Conservation (phyloP, 2,113 vertebrate genomes). For the Eidolon helvum region DNA sequence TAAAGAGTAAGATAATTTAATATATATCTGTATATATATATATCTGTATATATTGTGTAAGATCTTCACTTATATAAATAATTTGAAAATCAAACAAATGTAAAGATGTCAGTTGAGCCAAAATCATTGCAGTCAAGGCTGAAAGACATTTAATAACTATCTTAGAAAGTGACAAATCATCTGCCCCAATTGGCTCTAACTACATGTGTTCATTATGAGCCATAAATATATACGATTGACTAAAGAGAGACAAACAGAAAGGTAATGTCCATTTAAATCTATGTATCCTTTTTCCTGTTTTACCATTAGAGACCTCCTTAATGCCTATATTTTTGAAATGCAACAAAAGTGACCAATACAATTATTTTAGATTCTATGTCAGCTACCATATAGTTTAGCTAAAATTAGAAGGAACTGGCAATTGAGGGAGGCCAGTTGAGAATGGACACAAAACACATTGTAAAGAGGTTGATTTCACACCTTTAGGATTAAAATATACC, state of each 20-base stretch:
- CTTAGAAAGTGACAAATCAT: neutral
- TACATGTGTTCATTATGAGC: neutral
- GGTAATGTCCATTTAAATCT: neutral
- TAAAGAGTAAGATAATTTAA: neutral
- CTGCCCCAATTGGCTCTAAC: neutral
- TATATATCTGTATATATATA: neutral
- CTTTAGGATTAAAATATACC: neutral
- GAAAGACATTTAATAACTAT: neutral
- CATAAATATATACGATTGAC: neutral
- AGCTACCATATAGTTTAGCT: neutral
- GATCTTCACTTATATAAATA: neutral
- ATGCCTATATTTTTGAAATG: slow-evolving; percentile 20
- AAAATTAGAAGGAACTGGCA: neutral
- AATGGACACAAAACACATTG: neutral
- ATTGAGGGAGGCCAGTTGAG: neutral
- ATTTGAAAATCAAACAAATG: slow-evolving; percentile 19
- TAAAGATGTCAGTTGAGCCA: neutral
- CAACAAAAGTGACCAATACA: neutral
- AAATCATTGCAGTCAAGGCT: neutral
- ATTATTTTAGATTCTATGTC: neutral
- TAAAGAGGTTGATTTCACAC: neutral
- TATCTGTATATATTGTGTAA: neutral
- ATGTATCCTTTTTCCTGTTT: neutral
- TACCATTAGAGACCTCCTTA: neutral
- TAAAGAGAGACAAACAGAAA: neutral